Conservation (phyloP, 2,797 vertebrate species). For the Gouania willdenowi region DNA sequence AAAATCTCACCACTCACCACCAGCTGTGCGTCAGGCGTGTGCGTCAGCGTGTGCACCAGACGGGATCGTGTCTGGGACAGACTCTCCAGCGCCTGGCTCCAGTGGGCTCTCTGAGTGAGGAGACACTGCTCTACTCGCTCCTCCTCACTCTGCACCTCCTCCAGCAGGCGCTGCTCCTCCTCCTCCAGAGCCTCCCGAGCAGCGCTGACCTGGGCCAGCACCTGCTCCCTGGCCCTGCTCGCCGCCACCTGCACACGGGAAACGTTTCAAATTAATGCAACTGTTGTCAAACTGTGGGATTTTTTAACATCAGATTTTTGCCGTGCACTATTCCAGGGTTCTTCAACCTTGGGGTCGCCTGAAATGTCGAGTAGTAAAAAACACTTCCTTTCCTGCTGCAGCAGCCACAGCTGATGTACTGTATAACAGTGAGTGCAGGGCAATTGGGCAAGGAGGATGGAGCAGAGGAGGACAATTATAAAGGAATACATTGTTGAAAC, state of each 20-base stretch:
- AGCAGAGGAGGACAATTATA: too few relatives aligned
- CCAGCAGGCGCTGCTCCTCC: conserved; percentile 89
- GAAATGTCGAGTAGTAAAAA: too few relatives aligned
- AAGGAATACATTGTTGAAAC: too few relatives aligned
- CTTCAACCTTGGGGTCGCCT: too few relatives aligned
- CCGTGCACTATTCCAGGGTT: too few relatives aligned
- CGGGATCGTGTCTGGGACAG: conserved; percentile 79
- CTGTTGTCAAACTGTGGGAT: too few relatives aligned
- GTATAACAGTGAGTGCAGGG: too few relatives aligned
- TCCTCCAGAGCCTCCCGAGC: conserved; percentile 83
- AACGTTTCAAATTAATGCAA: too few relatives aligned
- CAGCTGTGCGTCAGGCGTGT: conserved; percentile 77
- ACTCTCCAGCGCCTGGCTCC: conserved; percentile 79
- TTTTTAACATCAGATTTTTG: too few relatives aligned
- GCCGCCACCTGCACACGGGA: conserved; percentile 81
- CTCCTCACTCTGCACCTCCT: conserved; percentile 85
- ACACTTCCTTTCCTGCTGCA: too few relatives aligned
- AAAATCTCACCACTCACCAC: conserved; percentile 82
- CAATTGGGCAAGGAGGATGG: too few relatives aligned
- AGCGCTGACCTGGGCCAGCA: conserved; percentile 81
- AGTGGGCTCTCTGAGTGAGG: conserved; percentile 87
- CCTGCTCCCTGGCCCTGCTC: conserved; percentile 75
- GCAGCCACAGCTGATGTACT: too few relatives aligned
- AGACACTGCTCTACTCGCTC: conserved; percentile 90
- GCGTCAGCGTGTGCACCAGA: conserved; percentile 85